Evolutionary conservation across 2,888 invertebrate species (phyloP).

Genomic region (Hemicrepidius hirtus): DNA sequence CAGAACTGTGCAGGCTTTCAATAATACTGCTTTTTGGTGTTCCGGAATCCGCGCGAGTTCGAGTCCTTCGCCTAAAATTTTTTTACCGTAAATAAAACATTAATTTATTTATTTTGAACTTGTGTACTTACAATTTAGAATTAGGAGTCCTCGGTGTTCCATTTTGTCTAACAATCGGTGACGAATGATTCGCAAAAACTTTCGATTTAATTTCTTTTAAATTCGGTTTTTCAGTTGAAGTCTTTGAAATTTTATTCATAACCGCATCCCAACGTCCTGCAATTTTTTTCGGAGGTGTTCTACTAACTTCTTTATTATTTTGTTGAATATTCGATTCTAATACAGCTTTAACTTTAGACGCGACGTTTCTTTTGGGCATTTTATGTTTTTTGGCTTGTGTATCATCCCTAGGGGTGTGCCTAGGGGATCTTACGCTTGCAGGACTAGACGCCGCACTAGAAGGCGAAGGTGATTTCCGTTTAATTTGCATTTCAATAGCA

Average conservation of each 20-base stretch:
- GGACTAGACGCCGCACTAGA: conserved; percentile 64
- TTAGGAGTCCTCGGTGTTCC: conserved; percentile 61
- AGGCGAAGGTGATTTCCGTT: conserved; percentile 65
- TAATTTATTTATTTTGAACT: not conserved
- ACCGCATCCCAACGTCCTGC: conserved; percentile 89
- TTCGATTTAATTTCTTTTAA: conserved; percentile 83
- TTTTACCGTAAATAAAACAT: not conserved
- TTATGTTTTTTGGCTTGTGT: conserved; percentile 81
- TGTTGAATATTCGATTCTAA: conserved; percentile 75
- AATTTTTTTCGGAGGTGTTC: conserved; percentile 73
- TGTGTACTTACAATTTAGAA: conserved; percentile 67
- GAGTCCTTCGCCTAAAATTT: conserved; percentile 71
- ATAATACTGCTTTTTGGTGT: conserved; percentile 71
- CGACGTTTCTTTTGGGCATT: conserved; percentile 86
- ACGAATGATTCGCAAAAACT: conserved; percentile 68
- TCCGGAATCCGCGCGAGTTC: conserved; percentile 74
- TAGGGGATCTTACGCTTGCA: conserved; percentile 64
- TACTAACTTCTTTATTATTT: conserved; percentile 73
- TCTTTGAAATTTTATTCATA: conserved; percentile 86
- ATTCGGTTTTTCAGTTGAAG: conserved; percentile 73
- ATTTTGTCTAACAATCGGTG: conserved; percentile 51
- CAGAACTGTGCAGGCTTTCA: conserved; percentile 80
- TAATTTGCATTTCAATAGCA: conserved; percentile 59
- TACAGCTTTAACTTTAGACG: conserved; percentile 85
- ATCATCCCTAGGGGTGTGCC: conserved; percentile 70